Conservation (phyloP, 2,888 invertebrate species). For the Cantharis rustica region DNA sequence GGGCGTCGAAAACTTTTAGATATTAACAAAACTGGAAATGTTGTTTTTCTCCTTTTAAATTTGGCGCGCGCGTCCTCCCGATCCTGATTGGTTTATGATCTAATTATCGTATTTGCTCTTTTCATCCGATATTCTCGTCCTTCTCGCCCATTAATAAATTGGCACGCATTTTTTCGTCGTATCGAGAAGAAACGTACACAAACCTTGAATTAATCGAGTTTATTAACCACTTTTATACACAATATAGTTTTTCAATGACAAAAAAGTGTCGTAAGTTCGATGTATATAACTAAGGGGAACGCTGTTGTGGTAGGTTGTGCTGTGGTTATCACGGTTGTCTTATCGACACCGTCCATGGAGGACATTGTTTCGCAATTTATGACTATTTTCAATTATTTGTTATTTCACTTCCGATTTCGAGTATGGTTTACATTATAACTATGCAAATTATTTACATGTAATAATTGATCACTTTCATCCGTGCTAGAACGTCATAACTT, state of each 20-base stretch:
- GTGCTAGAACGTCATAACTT: too few relatives aligned
- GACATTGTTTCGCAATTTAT: neutral
- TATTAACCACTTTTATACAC: constrained; percentile 29
- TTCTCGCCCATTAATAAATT: neutral
- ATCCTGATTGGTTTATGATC: neutral
- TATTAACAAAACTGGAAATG: neutral
- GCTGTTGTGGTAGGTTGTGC: constrained; percentile 27
- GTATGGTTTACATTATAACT: neutral
- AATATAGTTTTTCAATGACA: constrained; percentile 26
- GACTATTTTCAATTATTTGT: neutral
- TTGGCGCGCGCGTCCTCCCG: neutral
- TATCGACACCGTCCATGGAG: constrained; percentile 18
- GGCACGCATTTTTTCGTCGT: neutral
- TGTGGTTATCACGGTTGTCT: constrained; percentile 23
- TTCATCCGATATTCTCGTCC: neutral
- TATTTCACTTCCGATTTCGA: neutral
- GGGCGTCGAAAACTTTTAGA: neutral
- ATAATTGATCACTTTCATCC: too few relatives aligned
- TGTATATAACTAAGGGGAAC: constrained; percentile 17
- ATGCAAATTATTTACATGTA: neutral
- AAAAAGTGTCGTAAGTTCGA: constrained; percentile 22
- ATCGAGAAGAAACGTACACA: constrained; percentile 2
- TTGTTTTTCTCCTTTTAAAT: neutral
- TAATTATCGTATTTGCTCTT: too few relatives aligned
- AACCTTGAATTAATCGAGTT: constrained; percentile 37